Evolutionary conservation across 2,797 vertebrate genomes (phyloP).

Genomic region (Champsocephalus gunnari): DNA sequence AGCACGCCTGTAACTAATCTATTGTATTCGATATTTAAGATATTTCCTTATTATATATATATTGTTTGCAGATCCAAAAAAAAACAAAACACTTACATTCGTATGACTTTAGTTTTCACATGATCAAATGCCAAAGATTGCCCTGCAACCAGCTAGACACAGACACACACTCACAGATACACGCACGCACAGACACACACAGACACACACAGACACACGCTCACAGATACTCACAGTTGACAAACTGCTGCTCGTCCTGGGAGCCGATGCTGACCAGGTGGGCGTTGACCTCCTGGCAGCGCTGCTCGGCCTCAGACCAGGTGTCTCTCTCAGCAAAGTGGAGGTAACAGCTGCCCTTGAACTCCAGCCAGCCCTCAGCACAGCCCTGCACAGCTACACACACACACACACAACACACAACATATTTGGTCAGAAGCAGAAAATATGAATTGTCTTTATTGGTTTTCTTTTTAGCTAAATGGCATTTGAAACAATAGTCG

Average conservation of each 20-base stretch:
- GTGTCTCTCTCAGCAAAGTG: slow-evolving; percentile 87
- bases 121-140: background rate
- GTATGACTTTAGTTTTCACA: background rate
- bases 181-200: no score
- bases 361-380: slow-evolving; percentile 91
- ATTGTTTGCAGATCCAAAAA: no score
- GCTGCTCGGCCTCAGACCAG: slow-evolving; percentile 92
- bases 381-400: slow-evolving; percentile 88
- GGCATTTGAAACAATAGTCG: background rate
- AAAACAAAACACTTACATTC: no score
- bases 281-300: slow-evolving; percentile 88
- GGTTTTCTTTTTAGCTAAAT: background rate
- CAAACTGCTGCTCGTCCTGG: slow-evolving; percentile 93
- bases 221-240: slow-evolving; percentile 73
- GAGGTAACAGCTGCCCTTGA: slow-evolving; percentile 93
- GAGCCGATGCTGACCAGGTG: slow-evolving; percentile 94
- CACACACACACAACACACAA: slow-evolving; percentile 32
- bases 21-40: no score
- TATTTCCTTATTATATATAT: no score
- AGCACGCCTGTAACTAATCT: background rate
- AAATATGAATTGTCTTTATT: background rate
- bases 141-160: background rate
- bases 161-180: background rate
- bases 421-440: slow-evolving; percentile 16
- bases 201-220: no score